Percentiles rank a stretch among this genome's conserved stretches.
Evolutionary conservation across 2,797 vertebrate genomes (phyloP).

Genomic region (Novumbra hubbsi): DNA sequence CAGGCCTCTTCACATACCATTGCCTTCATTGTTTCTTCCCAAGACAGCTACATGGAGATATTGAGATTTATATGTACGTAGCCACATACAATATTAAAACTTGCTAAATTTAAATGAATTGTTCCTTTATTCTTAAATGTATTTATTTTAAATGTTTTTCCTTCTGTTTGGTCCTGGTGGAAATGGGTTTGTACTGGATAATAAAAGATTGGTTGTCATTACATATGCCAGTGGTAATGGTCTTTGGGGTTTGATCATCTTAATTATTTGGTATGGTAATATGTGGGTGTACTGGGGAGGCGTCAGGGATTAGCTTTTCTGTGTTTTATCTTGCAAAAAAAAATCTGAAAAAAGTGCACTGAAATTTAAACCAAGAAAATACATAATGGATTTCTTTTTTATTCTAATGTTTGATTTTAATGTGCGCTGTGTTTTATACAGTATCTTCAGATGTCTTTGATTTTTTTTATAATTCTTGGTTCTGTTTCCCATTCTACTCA

Average conservation of each 20-base stretch:
- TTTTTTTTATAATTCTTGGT: constrained; percentile 59
- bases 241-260: constrained; percentile 73
- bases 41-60: constrained; percentile 75
- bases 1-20: constrained; percentile 75
- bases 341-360: constrained; percentile 87
- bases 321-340: constrained; percentile 73
- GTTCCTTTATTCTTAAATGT: constrained; percentile 75
- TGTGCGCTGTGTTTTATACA: constrained; percentile 93
- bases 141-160: constrained; percentile 69
- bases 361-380: constrained; percentile 71
- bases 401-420: constrained; percentile 90
- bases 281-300: constrained; percentile 40
- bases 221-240: constrained; percentile 73
- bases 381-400: constrained; percentile 67
- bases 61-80: constrained; percentile 79
- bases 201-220: constrained; percentile 66
- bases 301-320: constrained; percentile 45
- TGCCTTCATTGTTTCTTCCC: constrained; percentile 76
- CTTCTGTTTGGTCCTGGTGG: constrained; percentile 70
- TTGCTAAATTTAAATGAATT: constrained; percentile 24
- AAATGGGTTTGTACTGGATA: constrained; percentile 75
- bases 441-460: constrained; percentile 70
- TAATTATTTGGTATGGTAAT: constrained; percentile 72
- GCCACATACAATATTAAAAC: constrained; percentile 76
- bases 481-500: constrained; percentile 75